These are phyloP conservation scores for Zelostemma sp. DNA, from an alignment of 1,140 invertebrate genomes.

Conservation along the genomic window DNA sequence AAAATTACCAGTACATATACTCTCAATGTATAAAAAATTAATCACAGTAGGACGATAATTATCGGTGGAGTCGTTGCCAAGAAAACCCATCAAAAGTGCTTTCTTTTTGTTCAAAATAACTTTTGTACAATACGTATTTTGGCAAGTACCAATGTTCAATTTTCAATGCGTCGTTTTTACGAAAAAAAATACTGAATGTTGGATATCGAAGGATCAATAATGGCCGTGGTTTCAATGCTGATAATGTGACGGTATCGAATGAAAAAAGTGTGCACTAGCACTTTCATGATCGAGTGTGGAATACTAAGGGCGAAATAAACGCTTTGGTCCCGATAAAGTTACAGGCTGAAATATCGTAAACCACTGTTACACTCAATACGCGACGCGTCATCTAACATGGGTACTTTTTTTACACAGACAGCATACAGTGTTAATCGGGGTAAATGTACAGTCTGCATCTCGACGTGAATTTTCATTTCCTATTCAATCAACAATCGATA, in stretches of 20 bases:
- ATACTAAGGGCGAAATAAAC: slow-evolving; percentile 56
- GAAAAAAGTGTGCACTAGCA: neutral
- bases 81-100: neutral
- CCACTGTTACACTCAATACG: slow-evolving; percentile 34
- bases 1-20: slow-evolving; percentile 2
- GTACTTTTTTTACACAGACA: slow-evolving; percentile 46
- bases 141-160: too few species aligned
- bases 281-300: slow-evolving; percentile 11
- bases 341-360: slow-evolving; percentile 59
- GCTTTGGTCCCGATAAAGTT: slow-evolving; percentile 67
- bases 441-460: slow-evolving; percentile 27
- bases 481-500: slow-evolving; percentile 42
- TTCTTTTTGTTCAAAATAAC: too few species aligned
- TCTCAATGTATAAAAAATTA: slow-evolving; percentile 12
- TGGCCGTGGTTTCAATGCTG: too few species aligned
- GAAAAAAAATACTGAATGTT: too few species aligned
- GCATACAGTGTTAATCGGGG: slow-evolving; percentile 21
- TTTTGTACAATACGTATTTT: too few species aligned
- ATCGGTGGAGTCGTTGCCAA: slow-evolving; percentile 1
- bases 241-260: neutral
- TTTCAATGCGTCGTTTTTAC: neutral
- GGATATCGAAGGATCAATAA: too few species aligned
- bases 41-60: slow-evolving; percentile 38
- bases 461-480: slow-evolving; percentile 24
- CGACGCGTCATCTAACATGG: slow-evolving; percentile 43